Conservation (phyloP, 2,797 vertebrate species). For the Betta splendens region DNA sequence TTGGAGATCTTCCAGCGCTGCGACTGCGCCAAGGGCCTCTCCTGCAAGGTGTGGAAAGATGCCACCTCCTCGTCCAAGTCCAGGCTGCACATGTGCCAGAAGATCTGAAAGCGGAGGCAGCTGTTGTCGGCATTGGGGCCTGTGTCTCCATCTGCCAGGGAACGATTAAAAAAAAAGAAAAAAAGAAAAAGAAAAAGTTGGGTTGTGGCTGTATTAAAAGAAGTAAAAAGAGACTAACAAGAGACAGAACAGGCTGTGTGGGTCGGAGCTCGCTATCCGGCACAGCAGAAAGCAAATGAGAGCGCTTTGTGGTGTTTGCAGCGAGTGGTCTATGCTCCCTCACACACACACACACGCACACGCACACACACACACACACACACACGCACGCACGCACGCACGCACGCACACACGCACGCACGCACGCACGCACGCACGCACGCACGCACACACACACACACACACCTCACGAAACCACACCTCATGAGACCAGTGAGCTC, state of each 20-base stretch:
- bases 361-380: slow-evolving; percentile 12
- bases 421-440: slow-evolving; percentile 9
- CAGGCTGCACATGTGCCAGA: slow-evolving; percentile 98
- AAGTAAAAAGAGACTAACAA: slow-evolving; percentile 67
- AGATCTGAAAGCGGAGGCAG: slow-evolving; percentile 81
- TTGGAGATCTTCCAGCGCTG: slow-evolving; percentile 98
- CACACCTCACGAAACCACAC: slow-evolving; percentile 18
- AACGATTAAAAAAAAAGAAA: slow-evolving; percentile 46
- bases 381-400: slow-evolving; percentile 16
- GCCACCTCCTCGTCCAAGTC: slow-evolving; percentile 97
- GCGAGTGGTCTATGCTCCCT: slow-evolving; percentile 49
- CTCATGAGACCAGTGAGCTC: slow-evolving; percentile 30
- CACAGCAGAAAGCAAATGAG: slow-evolving; percentile 44
- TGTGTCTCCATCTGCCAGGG: slow-evolving; percentile 63
- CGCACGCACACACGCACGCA: slow-evolving; percentile 8
- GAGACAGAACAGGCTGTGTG: slow-evolving; percentile 64
- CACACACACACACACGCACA: slow-evolving; percentile 22
- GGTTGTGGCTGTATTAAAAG: slow-evolving; percentile 63
- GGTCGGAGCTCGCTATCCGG: slow-evolving; percentile 51
- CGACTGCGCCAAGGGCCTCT: slow-evolving; percentile 96
- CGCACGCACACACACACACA: slow-evolving; percentile 15
- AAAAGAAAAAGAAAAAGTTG: slow-evolving; percentile 51
- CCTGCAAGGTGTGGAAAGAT: slow-evolving; percentile 99
- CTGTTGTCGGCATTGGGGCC: slow-evolving; percentile 54
- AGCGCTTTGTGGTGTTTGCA: slow-evolving; percentile 64